Conservation (phyloP, 2,113 vertebrate genomes). For the Rutilus rutilus region DNA sequence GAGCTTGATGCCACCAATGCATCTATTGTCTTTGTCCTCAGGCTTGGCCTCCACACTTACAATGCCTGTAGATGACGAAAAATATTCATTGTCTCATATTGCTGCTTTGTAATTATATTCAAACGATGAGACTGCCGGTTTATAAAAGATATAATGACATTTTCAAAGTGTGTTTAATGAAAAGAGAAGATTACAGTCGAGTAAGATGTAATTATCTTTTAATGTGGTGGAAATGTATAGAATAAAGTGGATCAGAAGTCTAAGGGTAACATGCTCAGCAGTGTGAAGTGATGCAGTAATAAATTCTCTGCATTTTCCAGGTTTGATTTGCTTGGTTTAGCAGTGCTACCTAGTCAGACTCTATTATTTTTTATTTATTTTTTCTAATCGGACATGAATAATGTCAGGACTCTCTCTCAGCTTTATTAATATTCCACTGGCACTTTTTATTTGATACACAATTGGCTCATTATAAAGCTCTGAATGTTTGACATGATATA, state of each 20-base stretch:
- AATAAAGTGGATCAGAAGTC: constrained; percentile 38
- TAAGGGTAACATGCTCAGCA: constrained; percentile 14
- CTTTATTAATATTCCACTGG: not conserved
- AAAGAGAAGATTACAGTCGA: constrained; percentile 44
- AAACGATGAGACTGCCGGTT: constrained; percentile 30
- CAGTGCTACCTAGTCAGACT: not conserved
- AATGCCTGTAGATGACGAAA: constrained; percentile 36
- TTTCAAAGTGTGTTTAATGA: constrained; percentile 51
- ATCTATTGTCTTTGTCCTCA: constrained; percentile 31
- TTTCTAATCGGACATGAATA: not conserved
- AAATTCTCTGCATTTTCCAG: not conserved
- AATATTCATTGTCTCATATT: constrained; percentile 48
- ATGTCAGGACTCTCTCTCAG: not conserved
- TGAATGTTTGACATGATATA: not conserved
- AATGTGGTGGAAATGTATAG: constrained; percentile 37
- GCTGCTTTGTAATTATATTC: constrained; percentile 45
- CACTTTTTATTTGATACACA: not conserved
- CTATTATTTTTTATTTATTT: too few species aligned
- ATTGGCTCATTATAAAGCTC: constrained; percentile 8
- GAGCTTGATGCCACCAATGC: constrained; percentile 4
- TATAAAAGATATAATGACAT: constrained; percentile 54
- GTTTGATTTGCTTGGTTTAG: not conserved
- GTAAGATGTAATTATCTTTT: constrained; percentile 39
- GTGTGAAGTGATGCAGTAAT: not conserved
- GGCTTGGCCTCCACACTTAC: constrained; percentile 23